Percentiles rank a stretch among this genome's conserved stretches.
These are phyloP conservation scores for Zaprionus tsacasi DNA, from an alignment of 1,140 invertebrate species.

Conservation along the genomic window DNA sequence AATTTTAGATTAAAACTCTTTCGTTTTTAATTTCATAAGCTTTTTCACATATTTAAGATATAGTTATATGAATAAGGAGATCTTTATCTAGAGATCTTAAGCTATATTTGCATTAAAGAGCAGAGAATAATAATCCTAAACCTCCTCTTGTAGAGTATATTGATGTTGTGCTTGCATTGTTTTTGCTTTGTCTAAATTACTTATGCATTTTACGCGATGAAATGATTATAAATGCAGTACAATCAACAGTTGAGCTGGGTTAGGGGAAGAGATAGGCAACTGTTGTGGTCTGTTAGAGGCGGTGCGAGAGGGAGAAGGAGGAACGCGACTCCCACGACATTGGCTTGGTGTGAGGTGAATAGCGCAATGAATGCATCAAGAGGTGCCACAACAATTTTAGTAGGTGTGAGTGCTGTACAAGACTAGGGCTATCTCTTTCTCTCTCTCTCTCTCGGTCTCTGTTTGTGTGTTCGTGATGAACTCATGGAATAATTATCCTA, in stretches of 20 bases:
- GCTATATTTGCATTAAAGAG: background rate
- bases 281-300: conserved; percentile 24
- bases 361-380: conserved; percentile 51
- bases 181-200: conserved; percentile 58
- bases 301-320: background rate
- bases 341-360: conserved; percentile 53
- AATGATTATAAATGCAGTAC: conserved; percentile 72
- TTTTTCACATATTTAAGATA: background rate
- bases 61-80: no score
- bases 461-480: conserved; percentile 52
- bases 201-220: conserved; percentile 70
- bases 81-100: no score
- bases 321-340: conserved; percentile 68
- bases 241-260: conserved; percentile 17
- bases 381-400: conserved; percentile 49
- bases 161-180: conserved; percentile 22
- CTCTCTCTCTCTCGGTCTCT: background rate
- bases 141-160: conserved; percentile 18
- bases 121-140: no score
- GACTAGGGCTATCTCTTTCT: background rate
- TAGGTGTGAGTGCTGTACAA: conserved; percentile 5
- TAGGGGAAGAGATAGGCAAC: background rate
- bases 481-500: conserved; percentile 83
- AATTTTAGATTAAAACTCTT: background rate
- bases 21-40: background rate